phyloP scores from a whole-genome alignment of 2,888 invertebrate species.

The Erebia aethiops region DNA sequence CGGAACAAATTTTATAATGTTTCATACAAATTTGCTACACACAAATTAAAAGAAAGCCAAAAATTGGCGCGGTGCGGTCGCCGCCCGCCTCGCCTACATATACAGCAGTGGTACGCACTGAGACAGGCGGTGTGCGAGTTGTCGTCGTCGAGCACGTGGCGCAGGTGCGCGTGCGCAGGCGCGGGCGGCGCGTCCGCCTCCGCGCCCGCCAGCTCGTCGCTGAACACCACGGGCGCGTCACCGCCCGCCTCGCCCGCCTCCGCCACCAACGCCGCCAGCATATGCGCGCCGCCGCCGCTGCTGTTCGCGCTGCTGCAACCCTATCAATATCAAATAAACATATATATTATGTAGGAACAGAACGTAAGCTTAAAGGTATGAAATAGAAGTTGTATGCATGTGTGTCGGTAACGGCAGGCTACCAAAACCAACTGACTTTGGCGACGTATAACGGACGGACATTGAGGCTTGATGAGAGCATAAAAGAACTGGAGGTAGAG shows the following conservation, averaged over 20 bases:
- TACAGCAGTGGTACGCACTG: slow-evolving; percentile 81
- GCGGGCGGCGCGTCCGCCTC: slow-evolving; percentile 79
- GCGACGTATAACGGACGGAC: no score
- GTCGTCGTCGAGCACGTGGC: slow-evolving; percentile 93
- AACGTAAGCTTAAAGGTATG: no score
- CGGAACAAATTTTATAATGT: background rate
- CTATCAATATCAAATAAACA: background rate
- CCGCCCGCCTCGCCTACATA: background rate
- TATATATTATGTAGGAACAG: no score
- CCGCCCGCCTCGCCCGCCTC: slow-evolving; percentile 94
- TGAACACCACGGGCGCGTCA: slow-evolving; percentile 90
- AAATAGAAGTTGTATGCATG: no score
- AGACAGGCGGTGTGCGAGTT: slow-evolving; percentile 97
- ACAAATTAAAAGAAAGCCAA: no score
- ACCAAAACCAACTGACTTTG: no score
- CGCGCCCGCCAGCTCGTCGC: slow-evolving; percentile 92
- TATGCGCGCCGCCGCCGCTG: slow-evolving; percentile 89
- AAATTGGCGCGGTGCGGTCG: no score
- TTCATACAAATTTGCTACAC: no score
- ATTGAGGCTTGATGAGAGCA: no score
- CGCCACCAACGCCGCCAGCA: slow-evolving; percentile 93
- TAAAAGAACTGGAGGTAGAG: no score
- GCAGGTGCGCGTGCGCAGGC: slow-evolving; percentile 83
- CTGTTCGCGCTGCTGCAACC: slow-evolving; percentile 30
- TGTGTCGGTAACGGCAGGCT: no score